Base-by-base conservation (phyloP, 2,888 invertebrate genomes). In the Temnothorax unifasciatus region DNA sequence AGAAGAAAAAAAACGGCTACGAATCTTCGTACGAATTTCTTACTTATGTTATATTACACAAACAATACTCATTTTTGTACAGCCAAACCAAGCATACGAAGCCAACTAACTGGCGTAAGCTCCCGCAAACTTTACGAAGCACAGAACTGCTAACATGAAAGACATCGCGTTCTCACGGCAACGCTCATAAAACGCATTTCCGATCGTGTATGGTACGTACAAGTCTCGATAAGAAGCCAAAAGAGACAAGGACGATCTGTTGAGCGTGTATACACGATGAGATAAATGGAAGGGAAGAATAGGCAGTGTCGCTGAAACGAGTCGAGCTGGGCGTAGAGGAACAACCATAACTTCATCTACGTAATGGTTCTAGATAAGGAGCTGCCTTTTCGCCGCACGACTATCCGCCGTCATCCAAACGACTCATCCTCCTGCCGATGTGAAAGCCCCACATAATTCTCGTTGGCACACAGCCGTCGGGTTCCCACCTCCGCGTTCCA, bases 301-400 rank as follows among this genome's bases (percentile, higher is more conserved):
- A 63, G 54, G 71, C n/a, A 18, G 21, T 9, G 61, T 52, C 71
- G 63, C n/a, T 61, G 83, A 83, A 79, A 85, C 63, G 82, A 85
- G 74, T 73, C 54, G 74, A 69, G 69, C 61, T 66, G 59, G 61
- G 4, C 57, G 54, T 54, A 18, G 25, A 44, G 79, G 77, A 82
- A 82, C 83, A 86, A 82, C 76, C 84, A 83, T 87, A 89, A 86
- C 85, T 89, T 88, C 66, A 84, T 88, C 85, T 86, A 59, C 41
- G 83, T 76, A 85, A 85, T 85, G 82, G 83, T 81, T 74, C 68
- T 34, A 63, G 63, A 47, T 41, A 21, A 57, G 57, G 44, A 44
- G 47, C 57, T 21, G 44, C 77, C 82, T 81, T 82, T 79, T 44
- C 74, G 57, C n/a, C 86, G 50, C 81, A 69, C 79, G 83, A 82